A percentile compares a stretch with the other conserved stretches of the same genome.
Evolutionary conservation across 2,888 invertebrate species (phyloP).

Genomic region (Papilio elwesi): DNA sequence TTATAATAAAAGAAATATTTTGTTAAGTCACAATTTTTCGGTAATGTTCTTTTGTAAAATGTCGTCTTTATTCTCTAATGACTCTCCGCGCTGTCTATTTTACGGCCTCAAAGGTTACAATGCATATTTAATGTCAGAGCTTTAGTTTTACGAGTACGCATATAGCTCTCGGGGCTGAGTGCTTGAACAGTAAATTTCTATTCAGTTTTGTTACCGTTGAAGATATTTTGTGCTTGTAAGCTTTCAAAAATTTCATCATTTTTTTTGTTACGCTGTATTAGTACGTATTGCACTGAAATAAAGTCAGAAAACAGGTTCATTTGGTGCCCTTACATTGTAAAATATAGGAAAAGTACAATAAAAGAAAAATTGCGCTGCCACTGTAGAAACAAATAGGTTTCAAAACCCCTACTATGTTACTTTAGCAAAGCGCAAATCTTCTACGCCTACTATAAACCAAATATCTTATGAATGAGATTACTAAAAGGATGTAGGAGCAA

Average conservation of each 20-base stretch:
- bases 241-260: neutral
- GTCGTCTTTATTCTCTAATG: neutral
- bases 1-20: too few species aligned
- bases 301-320: neutral
- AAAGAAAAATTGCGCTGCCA: too few species aligned
- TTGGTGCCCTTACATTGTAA: too few species aligned
- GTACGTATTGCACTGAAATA: too few species aligned
- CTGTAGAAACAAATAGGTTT: too few species aligned
- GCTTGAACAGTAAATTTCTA: constrained; percentile 13
- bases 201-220: constrained; percentile 16
- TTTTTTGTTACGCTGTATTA: too few species aligned
- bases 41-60: too few species aligned
- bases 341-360: too few species aligned
- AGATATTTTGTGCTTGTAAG: neutral
- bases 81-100: constrained; percentile 21
- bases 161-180: constrained; percentile 24
- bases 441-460: neutral
- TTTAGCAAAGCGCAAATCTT: too few species aligned
- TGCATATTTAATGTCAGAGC: constrained; percentile 34
- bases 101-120: constrained; percentile 30
- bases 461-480: neutral
- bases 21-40: too few species aligned
- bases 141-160: constrained; percentile 28
- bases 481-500: too few species aligned
- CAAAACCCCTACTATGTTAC: too few species aligned